Evolutionary conservation across 1,140 invertebrate species (phyloP), one percentile per base, ranked within the genome.

Genomic region (Gryon sp.): DNA sequence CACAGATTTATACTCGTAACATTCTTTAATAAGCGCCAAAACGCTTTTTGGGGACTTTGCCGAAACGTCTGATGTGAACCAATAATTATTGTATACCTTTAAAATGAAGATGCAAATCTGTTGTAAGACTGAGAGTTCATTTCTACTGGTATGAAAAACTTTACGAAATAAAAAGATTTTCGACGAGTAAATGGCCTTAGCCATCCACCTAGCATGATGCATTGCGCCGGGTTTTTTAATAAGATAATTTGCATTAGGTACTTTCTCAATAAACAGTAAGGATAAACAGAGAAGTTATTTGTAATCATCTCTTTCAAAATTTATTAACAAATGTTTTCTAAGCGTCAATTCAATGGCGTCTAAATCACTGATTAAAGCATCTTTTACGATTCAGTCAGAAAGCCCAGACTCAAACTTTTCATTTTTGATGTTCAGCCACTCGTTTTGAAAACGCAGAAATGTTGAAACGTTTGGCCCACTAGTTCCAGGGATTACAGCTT

Each of bases 121-220:
- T 41, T 55, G 34, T 11, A 55, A 11, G 15, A 32, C 16, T 14
- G 24, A n/a, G 1, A 53, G n/a, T 6, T 38, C 32, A 24, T 6
- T 36, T 38, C 38, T 36, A 9, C 6, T 15, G 24, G 38, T 15
- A 19, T 6, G 7, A n/a, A 32, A 32, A 4, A 14, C 4, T 38
- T 24, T 53, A 24, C 32, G 32, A 53, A 38, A 53, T 9, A 38
- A 18, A 53, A 36, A 53, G n/a, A 53, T 53, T 53, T 36, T 53
- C 4, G 38, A 32, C 1, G 50, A 32, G 15, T 53, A 53, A 26
- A 38, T 53, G 0, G 50, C 32, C 38, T 53, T 53, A 9, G 32
- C 24, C 50, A 53, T 53, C 50, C 34, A 53, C 0, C 30, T n/a
- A 18, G 32, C 50, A n/a, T 50, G 28, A 32, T 32, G 28, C 4